phyloP scores from a whole-genome alignment of 2,797 vertebrate genomes.

The Alcedo quadribrachys region DNA sequence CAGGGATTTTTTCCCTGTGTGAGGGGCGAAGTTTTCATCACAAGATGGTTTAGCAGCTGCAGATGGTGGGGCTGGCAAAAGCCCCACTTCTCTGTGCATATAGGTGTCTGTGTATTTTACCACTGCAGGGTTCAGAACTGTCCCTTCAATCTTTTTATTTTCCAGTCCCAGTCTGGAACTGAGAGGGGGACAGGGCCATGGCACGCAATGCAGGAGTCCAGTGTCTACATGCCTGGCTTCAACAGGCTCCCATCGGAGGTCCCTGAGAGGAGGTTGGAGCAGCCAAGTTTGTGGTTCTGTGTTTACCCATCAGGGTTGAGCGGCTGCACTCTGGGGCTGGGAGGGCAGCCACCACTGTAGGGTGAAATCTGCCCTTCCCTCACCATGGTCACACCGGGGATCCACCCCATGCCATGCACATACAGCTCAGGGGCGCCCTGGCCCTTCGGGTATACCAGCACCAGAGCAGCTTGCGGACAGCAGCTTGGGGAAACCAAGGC shows the following conservation, averaged over 20 bases:
- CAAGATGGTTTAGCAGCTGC: rapidly evolving
- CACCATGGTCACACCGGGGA: background rate
- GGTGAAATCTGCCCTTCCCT: background rate
- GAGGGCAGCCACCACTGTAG: rapidly evolving
- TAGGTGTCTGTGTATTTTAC: background rate
- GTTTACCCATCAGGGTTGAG: background rate
- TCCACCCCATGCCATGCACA: rapidly evolving
- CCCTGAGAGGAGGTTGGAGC: background rate
- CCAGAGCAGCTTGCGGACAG: background rate
- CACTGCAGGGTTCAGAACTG: background rate
- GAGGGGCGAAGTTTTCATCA: rapidly evolving
- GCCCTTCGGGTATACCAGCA: rapidly evolving
- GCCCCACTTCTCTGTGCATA: rapidly evolving
- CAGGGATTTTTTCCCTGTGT: background rate
- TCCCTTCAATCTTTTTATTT: background rate
- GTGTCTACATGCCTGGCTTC: background rate
- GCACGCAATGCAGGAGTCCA: rapidly evolving
- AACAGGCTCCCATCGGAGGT: rapidly evolving
- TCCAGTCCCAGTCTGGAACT: background rate
- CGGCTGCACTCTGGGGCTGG: rapidly evolving
- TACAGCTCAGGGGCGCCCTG: background rate
- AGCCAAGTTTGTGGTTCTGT: background rate
- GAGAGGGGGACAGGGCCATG: background rate
- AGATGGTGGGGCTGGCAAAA: background rate
- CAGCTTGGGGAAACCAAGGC: background rate